A percentile compares a stretch with the other conserved stretches of the same genome.
These are phyloP conservation scores for Bubo scandiacus DNA, from an alignment of 2,113 vertebrate species.

Conservation along the genomic window DNA sequence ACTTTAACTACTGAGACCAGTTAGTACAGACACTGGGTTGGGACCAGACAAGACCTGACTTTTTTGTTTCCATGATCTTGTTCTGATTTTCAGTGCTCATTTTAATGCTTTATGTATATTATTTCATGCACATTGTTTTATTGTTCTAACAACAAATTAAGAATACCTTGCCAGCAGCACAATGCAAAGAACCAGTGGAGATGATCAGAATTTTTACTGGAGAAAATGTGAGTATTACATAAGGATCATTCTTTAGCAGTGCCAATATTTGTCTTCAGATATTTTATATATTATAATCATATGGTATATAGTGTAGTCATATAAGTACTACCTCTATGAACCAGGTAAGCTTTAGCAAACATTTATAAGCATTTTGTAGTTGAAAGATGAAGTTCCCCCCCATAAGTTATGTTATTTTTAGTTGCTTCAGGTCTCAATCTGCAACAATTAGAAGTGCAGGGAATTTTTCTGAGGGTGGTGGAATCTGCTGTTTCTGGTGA, in stretches of 20 bases:
- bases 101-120: background rate
- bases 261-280: background rate
- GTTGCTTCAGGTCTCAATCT: background rate
- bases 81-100: background rate
- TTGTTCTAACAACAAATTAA: background rate
- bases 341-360: background rate
- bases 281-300: background rate
- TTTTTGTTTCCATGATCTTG: background rate
- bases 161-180: background rate
- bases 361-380: background rate
- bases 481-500: background rate
- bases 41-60: background rate
- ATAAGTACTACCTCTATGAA: background rate
- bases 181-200: background rate
- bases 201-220: background rate
- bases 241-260: background rate
- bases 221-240: background rate
- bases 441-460: background rate
- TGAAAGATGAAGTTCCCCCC: background rate
- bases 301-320: background rate
- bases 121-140: background rate
- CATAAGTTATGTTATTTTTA: background rate
- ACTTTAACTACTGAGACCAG: background rate
- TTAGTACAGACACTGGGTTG: background rate
- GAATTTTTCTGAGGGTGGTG: background rate